Evolutionary conservation across 2,113 vertebrate genomes (phyloP).

Genomic region (Brachyistius frenatus): DNA sequence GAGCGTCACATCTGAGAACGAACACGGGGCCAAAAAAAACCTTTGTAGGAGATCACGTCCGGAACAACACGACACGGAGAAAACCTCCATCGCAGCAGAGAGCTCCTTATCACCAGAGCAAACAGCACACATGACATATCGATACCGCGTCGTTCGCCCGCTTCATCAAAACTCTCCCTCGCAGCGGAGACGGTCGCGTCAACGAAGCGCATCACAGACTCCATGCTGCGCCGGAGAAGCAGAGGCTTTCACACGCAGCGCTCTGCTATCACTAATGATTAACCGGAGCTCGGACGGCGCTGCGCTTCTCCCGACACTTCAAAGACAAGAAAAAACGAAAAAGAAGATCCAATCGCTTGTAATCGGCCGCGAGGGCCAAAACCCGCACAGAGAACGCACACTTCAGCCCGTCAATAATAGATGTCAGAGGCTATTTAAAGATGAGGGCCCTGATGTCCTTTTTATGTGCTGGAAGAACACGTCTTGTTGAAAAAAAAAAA

Average conservation of each 20-base stretch:
- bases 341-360: slow-evolving; percentile 60
- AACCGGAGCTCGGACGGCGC: slow-evolving; percentile 32
- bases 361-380: slow-evolving; percentile 49
- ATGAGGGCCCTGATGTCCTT: slow-evolving; percentile 58
- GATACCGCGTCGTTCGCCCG: background rate
- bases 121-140: slow-evolving; percentile 7
- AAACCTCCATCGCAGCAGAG: slow-evolving; percentile 30
- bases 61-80: slow-evolving; percentile 18
- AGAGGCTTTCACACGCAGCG: slow-evolving; percentile 1
- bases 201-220: slow-evolving; percentile 23
- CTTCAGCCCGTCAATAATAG: slow-evolving; percentile 55
- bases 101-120: slow-evolving; percentile 38
- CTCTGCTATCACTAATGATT: slow-evolving; percentile 60
- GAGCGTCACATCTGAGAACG: slow-evolving; percentile 13
- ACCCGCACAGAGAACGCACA: slow-evolving; percentile 2
- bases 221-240: slow-evolving; percentile 32
- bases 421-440: slow-evolving; percentile 66
- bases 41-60: slow-evolving; percentile 51
- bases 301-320: slow-evolving; percentile 58
- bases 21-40: slow-evolving; percentile 27
- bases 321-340: slow-evolving; percentile 50
- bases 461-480: slow-evolving; percentile 45
- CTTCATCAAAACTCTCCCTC: background rate
- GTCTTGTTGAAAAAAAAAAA: slow-evolving; percentile 20
- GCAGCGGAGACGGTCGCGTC: slow-evolving; percentile 7